Evolutionary conservation across 2,888 invertebrate species (phyloP), one percentile per base, ranked within the genome.

Genomic region (Helicoverpa assulta): DNA sequence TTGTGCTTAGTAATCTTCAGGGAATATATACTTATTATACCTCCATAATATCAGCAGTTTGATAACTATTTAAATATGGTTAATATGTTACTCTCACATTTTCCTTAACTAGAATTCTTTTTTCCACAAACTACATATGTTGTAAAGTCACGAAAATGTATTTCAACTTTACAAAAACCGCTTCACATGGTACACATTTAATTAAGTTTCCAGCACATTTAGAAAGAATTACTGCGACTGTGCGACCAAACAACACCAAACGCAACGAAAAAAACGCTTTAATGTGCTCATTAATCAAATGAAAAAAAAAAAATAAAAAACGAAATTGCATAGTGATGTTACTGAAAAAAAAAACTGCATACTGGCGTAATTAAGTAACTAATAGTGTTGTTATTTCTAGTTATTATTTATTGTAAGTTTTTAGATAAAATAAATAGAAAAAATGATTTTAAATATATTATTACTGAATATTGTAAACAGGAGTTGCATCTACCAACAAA

Each of bases 281-380:
- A 70, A 57, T 62, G 61, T 18, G 54, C 40, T 18, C 47, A 60
- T 58, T 64, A 57, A 7, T 29, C 40, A 70, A 70, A 53, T 5
- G 56, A 57, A 65, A 26, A 16, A 2, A 50, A 5, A 1, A 52
- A 29, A 3, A 4, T 8, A 14, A 4, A 4, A 3, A 58, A 70
- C 61, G 69, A 72, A 73, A 69, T 67, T 59, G 79, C 70, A 81
- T 69, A 72, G 19, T 60, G 33, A 51, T 40, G 66, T 71, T 78
- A 76, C 68, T 73, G 52, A 19, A 78, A 86, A 90, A 91, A 90
- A 26, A 87, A 33, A 33, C 33, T 33, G 33, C 33, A 33, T n/a
- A 4, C 5, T 26, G 26, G 26, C 26, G 26, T 26, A 26, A 26
- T 4, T 26, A n/a, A n/a, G n/a, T n/a, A 47, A 18, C 79, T 26